These are phyloP conservation scores for Tapirus terrestris DNA, from an alignment of 2,113 vertebrate species.

Conservation along the genomic window DNA sequence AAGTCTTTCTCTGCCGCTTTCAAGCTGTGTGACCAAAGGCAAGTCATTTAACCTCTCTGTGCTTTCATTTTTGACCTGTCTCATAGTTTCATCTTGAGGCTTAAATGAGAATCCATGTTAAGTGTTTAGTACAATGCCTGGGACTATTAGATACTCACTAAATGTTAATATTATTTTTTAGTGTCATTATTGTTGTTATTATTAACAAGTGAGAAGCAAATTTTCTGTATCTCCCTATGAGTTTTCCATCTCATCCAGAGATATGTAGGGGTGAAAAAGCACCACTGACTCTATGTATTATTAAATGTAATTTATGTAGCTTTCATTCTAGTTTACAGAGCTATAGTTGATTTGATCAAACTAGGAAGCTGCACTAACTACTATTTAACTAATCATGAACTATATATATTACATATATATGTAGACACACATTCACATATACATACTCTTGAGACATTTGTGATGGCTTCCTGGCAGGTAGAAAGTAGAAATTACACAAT, in stretches of 20 bases:
- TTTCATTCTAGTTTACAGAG: conserved; percentile 55
- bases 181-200: background rate
- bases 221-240: background rate
- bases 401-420: background rate
- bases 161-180: conserved; percentile 1
- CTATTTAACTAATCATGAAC: conserved; percentile 58
- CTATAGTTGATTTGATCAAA: background rate
- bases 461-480: conserved; percentile 52
- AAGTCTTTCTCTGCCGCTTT: background rate
- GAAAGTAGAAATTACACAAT: conserved; percentile 56
- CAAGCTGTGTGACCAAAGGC: background rate
- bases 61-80: background rate
- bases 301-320: conserved; percentile 26
- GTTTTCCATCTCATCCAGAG: background rate
- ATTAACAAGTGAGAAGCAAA: conserved; percentile 24
- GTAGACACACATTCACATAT: no score
- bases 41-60: background rate
- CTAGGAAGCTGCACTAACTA: conserved; percentile 25
- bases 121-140: background rate
- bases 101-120: background rate
- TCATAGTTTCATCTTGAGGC: background rate
- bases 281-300: background rate
- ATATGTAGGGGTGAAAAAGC: background rate
- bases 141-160: background rate
- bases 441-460: conserved; percentile 48